These are phyloP conservation scores for Dioctria rufipes DNA, from an alignment of 2,888 invertebrate species.

Conservation along the genomic window DNA sequence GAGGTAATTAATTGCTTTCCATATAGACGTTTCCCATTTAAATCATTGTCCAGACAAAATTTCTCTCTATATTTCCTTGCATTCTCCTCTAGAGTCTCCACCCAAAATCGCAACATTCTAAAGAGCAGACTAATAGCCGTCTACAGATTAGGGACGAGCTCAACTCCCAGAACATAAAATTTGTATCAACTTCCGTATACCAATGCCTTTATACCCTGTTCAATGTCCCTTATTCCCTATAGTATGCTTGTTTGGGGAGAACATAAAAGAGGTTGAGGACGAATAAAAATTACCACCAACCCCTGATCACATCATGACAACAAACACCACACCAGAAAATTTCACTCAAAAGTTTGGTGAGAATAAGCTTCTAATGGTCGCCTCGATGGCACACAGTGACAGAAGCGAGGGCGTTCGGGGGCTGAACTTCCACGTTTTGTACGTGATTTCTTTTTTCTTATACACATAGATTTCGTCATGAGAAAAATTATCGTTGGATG, in stretches of 20 bases:
- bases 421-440: constrained; percentile 34
- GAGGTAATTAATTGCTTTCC: constrained; percentile 56
- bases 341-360: constrained; percentile 47
- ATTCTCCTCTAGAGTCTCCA: not conserved
- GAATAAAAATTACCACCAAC: constrained; percentile 48
- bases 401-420: constrained; percentile 7
- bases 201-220: not conserved
- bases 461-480: constrained; percentile 5
- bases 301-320: constrained; percentile 39
- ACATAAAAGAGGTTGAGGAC: constrained; percentile 36
- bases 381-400: constrained; percentile 23
- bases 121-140: constrained; percentile 48
- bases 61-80: not conserved
- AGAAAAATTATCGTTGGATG: constrained; percentile 24
- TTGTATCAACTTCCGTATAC: constrained; percentile 46
- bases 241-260: not conserved
- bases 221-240: constrained; percentile 19
- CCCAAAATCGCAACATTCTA: constrained; percentile 40
- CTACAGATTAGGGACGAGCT: constrained; percentile 45
- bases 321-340: constrained; percentile 34
- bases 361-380: constrained; percentile 41
- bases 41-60: constrained; percentile 46
- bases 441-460: constrained; percentile 21
- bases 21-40: constrained; percentile 44
- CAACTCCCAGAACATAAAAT: constrained; percentile 47